Base-by-base conservation (phyloP, 92 coral and sea anemone species). In the Epizoanthus ramosus region DNA sequence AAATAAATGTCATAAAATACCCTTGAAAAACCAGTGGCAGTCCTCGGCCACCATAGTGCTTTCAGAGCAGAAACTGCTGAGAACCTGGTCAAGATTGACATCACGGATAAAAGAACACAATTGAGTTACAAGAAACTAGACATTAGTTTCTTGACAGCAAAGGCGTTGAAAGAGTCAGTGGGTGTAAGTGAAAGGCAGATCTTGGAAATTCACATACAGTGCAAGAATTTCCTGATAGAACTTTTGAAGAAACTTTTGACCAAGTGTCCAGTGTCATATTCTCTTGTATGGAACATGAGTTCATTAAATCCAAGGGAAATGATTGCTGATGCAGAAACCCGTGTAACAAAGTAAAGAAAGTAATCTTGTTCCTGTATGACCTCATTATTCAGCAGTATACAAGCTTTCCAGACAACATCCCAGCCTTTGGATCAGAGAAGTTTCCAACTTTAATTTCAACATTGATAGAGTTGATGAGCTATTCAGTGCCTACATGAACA, bases 381-480 rank as follows among this genome's bases (percentile, higher is more conserved):
- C 73, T 72, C 64, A 28, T 86, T 19, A 75, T 86, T 47, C 85
- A 81, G 81, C 80, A 81, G 87, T 76, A 86, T 80, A 75, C 74
- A 50, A 61, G 84, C 58, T 89, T 89, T 80, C 88, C 82, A 74
- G 90, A 86, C 75, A 82, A n/a, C n/a, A n/a, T 86, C 24, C 90
- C 90, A 86, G 85, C 84, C 19, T 86, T 89, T 86, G 92, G 92
- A 37, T 85, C 92, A 71, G 72, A 59, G 81, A 73, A 81, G 83
- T 75, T 89, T 81, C 84, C 6, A 82, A 79, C 80, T 82, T 90
- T 81, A 82, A 79, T 63, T 60, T n/a, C n/a, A n/a, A n/a, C n/a
- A n/a, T n/a, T n/a, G n/a, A n/a, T n/a, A n/a, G n/a, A n/a, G n/a
- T n/a, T n/a, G n/a, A n/a, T n/a, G n/a, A n/a, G n/a, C n/a, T n/a